Evolutionary conservation across 2,888 invertebrate species (phyloP), one percentile per base, ranked within the genome.

Genomic region (Oscheius sp.): DNA sequence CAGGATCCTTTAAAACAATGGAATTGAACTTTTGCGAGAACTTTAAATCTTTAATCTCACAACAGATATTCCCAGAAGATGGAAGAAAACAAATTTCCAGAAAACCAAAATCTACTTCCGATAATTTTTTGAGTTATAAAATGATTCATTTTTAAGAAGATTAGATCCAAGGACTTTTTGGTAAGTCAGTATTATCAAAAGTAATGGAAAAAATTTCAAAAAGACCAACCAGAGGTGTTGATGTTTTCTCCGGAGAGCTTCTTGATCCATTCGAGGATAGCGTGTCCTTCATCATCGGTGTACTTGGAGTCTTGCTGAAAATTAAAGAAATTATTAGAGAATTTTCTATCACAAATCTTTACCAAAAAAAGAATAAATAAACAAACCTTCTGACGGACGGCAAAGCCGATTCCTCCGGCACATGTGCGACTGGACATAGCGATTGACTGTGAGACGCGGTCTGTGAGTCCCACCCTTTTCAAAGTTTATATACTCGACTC

Each of bases 221-320:
- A n/a, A 8, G n/a, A 64, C 64, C 6, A 50, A 53, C 69, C 92
- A 10, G 92, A 91, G 34, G 86, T 86, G 87, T 92, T 92, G 82
- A 93, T 91, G 48, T 93, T 91, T 83, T 93, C 93, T n/a, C 91
- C 92, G 15, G 93, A 93, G 79, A 96, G 91, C 66, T 90, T 89
- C 85, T 92, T 92, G 85, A 97, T 92, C 97, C 97, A 97, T 89
- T 93, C 92, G 86, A 96, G 89, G 79, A 92, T 92, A 89, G 96
- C 95, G 83, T 92, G 91, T 2, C 96, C 97, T 76, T 95, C 90
- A 85, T 94, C 93, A 86, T 94, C 93, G 88, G 93, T 95, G 90
- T 96, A 98, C 90, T 96, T 97, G 88, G 94, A 93, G 88, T 95
- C 94, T 83, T 97, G 94, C 97, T 97, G 68, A 50, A 77, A 71